These are phyloP conservation scores for Drosophila meridionalis DNA, from an alignment of 2,888 invertebrate genomes.

Conservation along the genomic window DNA sequence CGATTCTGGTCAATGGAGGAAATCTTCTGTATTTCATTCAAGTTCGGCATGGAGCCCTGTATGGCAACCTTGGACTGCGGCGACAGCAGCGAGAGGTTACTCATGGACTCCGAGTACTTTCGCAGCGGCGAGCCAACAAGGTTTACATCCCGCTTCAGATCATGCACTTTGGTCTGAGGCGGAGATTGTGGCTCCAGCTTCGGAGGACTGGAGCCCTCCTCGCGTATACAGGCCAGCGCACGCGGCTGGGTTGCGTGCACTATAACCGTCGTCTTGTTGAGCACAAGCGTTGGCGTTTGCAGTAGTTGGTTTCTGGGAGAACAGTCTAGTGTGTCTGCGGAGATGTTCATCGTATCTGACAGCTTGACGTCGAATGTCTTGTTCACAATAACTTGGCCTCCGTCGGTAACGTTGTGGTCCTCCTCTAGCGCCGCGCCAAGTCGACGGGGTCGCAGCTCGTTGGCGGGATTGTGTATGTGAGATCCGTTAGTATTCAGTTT, in stretches of 20 bases:
- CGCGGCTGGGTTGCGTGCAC: slow-evolving; percentile 63
- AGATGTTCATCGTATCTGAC: slow-evolving; percentile 57
- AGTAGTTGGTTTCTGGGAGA: slow-evolving; percentile 43
- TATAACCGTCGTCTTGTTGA: slow-evolving; percentile 81
- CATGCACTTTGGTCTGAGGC: slow-evolving; percentile 27
- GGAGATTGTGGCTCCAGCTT: slow-evolving; percentile 6
- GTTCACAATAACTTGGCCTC: slow-evolving; percentile 58
- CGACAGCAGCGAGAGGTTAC: slow-evolving; percentile 79
- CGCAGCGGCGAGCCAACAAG: slow-evolving; percentile 83
- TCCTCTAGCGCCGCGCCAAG: slow-evolving; percentile 61
- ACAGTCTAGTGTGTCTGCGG: slow-evolving; percentile 64
- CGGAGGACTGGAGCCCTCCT: slow-evolving; percentile 74
- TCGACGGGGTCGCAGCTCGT: slow-evolving; percentile 77
- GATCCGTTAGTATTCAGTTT: slow-evolving; percentile 11
- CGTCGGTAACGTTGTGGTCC: slow-evolving; percentile 29
- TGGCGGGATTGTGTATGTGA: slow-evolving; percentile 6
- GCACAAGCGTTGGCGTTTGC: slow-evolving; percentile 34
- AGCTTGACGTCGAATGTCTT: slow-evolving; percentile 82
- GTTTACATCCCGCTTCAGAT: slow-evolving; percentile 82
- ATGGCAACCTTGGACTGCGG: slow-evolving; percentile 72
- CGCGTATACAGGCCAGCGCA: slow-evolving; percentile 79
- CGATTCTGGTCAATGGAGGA: slow-evolving; percentile 85
- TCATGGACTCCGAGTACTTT: slow-evolving; percentile 84
- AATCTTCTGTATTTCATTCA: slow-evolving; percentile 83
- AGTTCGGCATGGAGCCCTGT: slow-evolving; percentile 85